Base-by-base conservation (phyloP, 2,113 vertebrate species). In the Guaruba guarouba region DNA sequence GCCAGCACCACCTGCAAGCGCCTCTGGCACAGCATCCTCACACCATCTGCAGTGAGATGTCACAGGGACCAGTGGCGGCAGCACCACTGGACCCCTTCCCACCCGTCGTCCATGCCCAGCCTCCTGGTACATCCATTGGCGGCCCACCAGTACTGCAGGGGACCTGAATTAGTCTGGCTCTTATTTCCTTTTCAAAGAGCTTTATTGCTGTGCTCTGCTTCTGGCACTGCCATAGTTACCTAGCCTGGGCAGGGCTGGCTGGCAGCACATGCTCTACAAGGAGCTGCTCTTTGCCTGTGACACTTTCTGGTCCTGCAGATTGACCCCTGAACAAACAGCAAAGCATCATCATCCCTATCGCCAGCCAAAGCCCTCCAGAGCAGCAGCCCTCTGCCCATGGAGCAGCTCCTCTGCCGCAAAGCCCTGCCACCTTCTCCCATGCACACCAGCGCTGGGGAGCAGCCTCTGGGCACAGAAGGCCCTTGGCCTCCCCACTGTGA, bases 351-450 rank as follows among this genome's bases (percentile, higher is more conserved):
- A 3, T 16, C 52, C 11, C n/a, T n/a, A 17, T 29, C 16, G 17
- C 0, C 2, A 39, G 39, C 46, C 24, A 14, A 57, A 57, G 10
- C 17, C 31, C 16, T 39, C 7, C 1, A 1, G 31, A 57, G 28
- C 0, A 1, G 46, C 39, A 41, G 29, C 39, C 1, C 1, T 23
- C 13, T 0, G 1, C 28, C 43, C 6, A 8, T 1, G 0, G 35
- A 62, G 27, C 25, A 31, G 55, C 41, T 25, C n/a, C 49, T 6
- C 18, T 10, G 33, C 48, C 0, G 4, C 9, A 28, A 1, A 54
- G 59, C 44, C 62, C 33, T 9, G 13, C 7, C 2, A 1, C 14
- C 48, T 13, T 27, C 35, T 62, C 33, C 35, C 52, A 13, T 3
- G 1, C 20, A 12, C 1, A 0, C 12, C 4, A 3, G 44, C 0